These are phyloP conservation scores for Cremastinae sp. DNA, from an alignment of 2,888 invertebrate species.

Conservation along the genomic window DNA sequence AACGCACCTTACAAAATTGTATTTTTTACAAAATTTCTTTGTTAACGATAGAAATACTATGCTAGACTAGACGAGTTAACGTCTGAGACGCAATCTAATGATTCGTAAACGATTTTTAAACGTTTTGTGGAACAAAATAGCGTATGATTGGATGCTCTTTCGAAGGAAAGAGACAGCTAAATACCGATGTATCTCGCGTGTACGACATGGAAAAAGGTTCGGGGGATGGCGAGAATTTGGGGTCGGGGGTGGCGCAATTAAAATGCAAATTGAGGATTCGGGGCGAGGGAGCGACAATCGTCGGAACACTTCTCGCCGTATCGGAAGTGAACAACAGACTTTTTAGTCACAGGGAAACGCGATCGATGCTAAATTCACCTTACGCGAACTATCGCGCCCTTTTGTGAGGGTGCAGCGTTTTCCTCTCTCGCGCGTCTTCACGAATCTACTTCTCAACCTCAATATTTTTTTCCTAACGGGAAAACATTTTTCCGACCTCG, in stretches of 20 bases:
- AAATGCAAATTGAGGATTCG: slow-evolving; percentile 54
- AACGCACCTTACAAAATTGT: too few relatives aligned
- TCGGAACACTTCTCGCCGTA: slow-evolving; percentile 16
- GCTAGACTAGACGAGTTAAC: too few relatives aligned
- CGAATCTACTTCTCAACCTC: too few relatives aligned
- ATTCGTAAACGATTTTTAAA: too few relatives aligned
- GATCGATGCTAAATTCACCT: slow-evolving; percentile 8
- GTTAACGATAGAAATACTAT: too few relatives aligned
- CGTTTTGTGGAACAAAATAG: slow-evolving; percentile 1
- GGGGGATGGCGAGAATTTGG: neutral
- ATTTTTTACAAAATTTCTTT: too few relatives aligned
- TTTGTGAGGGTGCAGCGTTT: neutral
- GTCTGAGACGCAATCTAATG: neutral
- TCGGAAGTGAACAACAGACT: slow-evolving; percentile 28
- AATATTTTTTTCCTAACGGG: too few relatives aligned
- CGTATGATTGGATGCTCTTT: slow-evolving; percentile 7
- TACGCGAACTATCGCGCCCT: slow-evolving; percentile 2
- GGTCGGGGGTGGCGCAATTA: slow-evolving; percentile 45
- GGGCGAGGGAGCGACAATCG: slow-evolving; percentile 4
- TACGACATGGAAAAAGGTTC: neutral
- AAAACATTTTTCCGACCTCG: too few relatives aligned
- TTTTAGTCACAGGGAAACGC: slow-evolving; percentile 19
- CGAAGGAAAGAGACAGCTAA: neutral
- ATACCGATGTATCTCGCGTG: neutral
- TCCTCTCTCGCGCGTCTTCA: neutral